A percentile compares a stretch with the other conserved stretches of the same genome.
These are phyloP conservation scores for Hippoglossus hippoglossus DNA, from an alignment of 2,797 vertebrate species.

Conservation along the genomic window DNA sequence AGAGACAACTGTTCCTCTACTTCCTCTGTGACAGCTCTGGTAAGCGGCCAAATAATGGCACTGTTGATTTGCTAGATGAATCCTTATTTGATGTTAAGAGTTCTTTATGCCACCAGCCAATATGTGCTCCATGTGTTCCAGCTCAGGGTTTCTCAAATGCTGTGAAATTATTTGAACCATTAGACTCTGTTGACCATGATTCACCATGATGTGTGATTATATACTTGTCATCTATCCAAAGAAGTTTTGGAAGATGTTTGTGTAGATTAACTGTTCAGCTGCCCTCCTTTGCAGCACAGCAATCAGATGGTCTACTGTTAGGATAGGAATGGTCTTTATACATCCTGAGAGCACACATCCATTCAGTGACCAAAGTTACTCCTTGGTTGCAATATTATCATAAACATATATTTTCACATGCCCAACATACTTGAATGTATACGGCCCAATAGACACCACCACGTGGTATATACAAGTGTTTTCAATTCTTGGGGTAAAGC, in stretches of 20 bases:
- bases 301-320: neutral
- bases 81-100: slow-evolving; percentile 52
- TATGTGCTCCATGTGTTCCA: slow-evolving; percentile 12
- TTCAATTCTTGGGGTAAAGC: slow-evolving; percentile 20
- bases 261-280: too few relatives aligned
- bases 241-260: too few relatives aligned
- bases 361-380: too few relatives aligned
- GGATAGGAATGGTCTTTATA: neutral
- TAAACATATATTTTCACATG: slow-evolving; percentile 1
- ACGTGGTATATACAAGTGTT: neutral
- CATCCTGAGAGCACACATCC: too few relatives aligned
- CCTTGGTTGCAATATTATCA: slow-evolving; percentile 3
- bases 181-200: slow-evolving; percentile 26
- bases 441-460: neutral
- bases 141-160: slow-evolving; percentile 18
- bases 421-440: neutral
- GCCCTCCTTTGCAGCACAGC: neutral
- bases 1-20: slow-evolving; percentile 17
- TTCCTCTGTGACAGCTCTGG: slow-evolving; percentile 13
- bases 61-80: slow-evolving; percentile 38
- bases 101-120: slow-evolving; percentile 38
- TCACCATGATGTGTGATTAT: neutral
- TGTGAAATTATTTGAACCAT: slow-evolving; percentile 35
- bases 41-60: slow-evolving; percentile 38
- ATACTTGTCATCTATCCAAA: too few relatives aligned